Base-by-base conservation (phyloP, 2,888 invertebrate genomes). In the Nymphalis c-album region DNA sequence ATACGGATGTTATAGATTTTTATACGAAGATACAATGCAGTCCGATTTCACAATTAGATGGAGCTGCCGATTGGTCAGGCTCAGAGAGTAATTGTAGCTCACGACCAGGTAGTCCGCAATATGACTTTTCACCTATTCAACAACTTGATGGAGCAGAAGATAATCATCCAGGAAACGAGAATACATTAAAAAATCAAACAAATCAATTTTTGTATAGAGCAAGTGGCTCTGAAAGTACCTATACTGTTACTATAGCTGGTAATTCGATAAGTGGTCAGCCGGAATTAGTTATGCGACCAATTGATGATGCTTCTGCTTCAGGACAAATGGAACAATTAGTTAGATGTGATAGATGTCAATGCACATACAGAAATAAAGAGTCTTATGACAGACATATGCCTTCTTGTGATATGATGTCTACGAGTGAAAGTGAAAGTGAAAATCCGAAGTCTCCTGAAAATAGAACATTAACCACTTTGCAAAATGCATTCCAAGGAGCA, bases 321-420 rank as follows among this genome's bases (percentile, higher is more conserved):
- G 93, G 93, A 59, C 91, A 93, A 64, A 92, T 93, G 51, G 95
- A 96, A 76, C 94, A 95, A 76, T 96, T 96, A 8, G 97, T 98
- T 0, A 96, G 96, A 77, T 98, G 98, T 85, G 95, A 96, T 75
- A 94, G 96, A 72, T 98, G 98, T 81, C 96, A 96, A 77, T 96
- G 97, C 79, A 97, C 97, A 2, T 97, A 97, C 79, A 93, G 97
- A 77, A 97, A 96, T 60, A 95, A 95, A 72, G 95, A 95, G 69
- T 97, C 97, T 64, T 97, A 95, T 79, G 95, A 96, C 77, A 93
- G 96, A 57, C 97, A 97, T 81, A 88, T 97, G 70, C 93, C 94
- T 10, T 94, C 94, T 31, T 97, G 97, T 80, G 96, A 96, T 76
- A 94, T 95, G 81, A 94, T 96, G 87, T 94, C 95, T 31, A 95